Evolutionary conservation across 2,797 vertebrate genomes (phyloP).

Genomic region (Lithobates pipiens): DNA sequence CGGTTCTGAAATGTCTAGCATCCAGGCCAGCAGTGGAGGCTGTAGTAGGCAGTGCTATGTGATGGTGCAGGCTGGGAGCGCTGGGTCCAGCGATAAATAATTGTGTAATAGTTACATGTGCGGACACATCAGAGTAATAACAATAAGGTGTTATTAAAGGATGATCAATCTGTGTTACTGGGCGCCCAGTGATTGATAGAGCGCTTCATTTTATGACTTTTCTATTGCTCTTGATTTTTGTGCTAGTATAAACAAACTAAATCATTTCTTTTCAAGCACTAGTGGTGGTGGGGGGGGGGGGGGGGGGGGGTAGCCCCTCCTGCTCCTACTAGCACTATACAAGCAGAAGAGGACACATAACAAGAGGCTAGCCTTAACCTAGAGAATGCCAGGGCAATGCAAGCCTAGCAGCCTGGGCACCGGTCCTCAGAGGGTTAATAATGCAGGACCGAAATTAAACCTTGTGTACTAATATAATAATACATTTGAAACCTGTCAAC

Average conservation of each 20-base stretch:
- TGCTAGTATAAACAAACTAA: constrained; percentile 91
- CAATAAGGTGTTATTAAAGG: constrained; percentile 83
- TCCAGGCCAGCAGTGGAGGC: too few relatives aligned
- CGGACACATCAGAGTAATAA: constrained; percentile 80
- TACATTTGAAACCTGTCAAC: neutral
- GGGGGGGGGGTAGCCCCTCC: constrained; percentile 53
- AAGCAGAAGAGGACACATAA: too few relatives aligned
- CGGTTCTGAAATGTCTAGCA: too few relatives aligned
- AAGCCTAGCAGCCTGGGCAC: neutral
- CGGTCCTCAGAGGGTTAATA: neutral
- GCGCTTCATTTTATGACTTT: constrained; percentile 91
- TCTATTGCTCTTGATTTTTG: constrained; percentile 88
- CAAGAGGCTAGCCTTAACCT: neutral
- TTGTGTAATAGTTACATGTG: constrained; percentile 77
- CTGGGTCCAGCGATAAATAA: constrained; percentile 75
- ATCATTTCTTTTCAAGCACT: constrained; percentile 81
- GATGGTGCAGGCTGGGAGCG: neutral
- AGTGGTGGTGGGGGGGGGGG: constrained; percentile 61
- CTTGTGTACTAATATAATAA: neutral
- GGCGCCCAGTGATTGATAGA: constrained; percentile 87
- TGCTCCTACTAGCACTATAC: constrained; percentile 56
- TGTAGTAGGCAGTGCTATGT: too few relatives aligned
- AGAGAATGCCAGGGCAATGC: neutral
- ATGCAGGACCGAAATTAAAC: neutral
- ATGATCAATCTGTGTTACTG: constrained; percentile 84